Evolutionary conservation across 92 coral and sea anemone genomes (phyloP).

Genomic region (Nematostella vectensis): DNA sequence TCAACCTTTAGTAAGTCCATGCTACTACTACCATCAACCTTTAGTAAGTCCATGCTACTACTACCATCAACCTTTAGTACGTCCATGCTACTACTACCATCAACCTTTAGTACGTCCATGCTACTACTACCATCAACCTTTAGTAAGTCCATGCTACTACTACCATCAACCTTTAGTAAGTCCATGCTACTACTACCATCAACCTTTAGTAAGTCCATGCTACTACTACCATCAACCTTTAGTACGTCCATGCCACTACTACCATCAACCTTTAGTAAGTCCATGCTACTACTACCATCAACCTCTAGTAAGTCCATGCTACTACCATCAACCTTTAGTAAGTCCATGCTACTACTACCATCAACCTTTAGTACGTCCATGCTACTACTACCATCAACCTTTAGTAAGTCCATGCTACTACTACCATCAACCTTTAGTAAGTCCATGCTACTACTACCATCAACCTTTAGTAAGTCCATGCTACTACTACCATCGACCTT

Average conservation of each 20-base stretch:
- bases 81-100: constrained; percentile 48
- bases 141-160: too few species aligned
- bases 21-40: constrained; percentile 1
- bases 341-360: constrained; percentile 60
- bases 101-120: constrained; percentile 28
- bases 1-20: constrained; percentile 38
- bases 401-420: constrained; percentile 54
- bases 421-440: constrained; percentile 53
- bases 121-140: constrained; percentile 54
- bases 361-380: constrained; percentile 26
- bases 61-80: background rate
- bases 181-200: constrained; percentile 55
- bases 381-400: constrained; percentile 60
- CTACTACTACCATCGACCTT: background rate
- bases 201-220: constrained; percentile 34
- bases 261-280: too few species aligned
- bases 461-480: constrained; percentile 4
- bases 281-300: too few species aligned
- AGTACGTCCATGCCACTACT: too few species aligned
- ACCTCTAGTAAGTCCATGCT: too few species aligned
- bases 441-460: constrained; percentile 1
- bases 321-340: too few species aligned
- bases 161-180: too few species aligned
- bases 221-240: constrained; percentile 49
- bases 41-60: background rate